These are phyloP conservation scores for Pasiphila rectangulata DNA, from an alignment of 2,888 invertebrate species.

Conservation along the genomic window DNA sequence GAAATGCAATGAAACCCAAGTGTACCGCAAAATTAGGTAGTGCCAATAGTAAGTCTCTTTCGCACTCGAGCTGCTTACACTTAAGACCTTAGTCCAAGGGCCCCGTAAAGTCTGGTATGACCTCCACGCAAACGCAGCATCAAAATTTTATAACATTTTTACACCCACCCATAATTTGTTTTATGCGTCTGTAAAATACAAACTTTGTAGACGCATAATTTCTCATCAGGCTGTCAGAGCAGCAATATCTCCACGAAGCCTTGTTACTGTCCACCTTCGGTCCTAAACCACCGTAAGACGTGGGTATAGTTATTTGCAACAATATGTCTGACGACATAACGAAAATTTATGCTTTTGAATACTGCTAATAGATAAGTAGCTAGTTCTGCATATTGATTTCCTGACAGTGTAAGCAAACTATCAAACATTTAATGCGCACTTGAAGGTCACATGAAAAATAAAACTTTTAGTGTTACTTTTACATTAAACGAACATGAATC, in stretches of 20 bases:
- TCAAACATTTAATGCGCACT: too few relatives aligned
- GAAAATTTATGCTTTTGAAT: not conserved
- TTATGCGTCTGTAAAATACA: constrained; percentile 11
- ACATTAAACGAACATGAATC: too few relatives aligned
- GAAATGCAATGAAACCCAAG: too few relatives aligned
- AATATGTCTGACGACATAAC: not conserved
- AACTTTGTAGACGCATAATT: constrained; percentile 25
- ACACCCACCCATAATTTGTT: constrained; percentile 18
- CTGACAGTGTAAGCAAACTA: too few relatives aligned
- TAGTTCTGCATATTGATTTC: too few relatives aligned
- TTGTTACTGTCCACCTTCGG: constrained; percentile 14
- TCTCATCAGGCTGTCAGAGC: constrained; percentile 20
- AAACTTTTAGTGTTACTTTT: too few relatives aligned
- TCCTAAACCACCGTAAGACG: not conserved
- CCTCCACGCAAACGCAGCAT: constrained; percentile 15
- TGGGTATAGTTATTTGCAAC: not conserved
- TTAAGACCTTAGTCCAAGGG: not conserved
- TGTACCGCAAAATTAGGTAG: too few relatives aligned
- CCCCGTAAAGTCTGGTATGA: constrained; percentile 5
- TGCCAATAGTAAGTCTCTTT: too few relatives aligned
- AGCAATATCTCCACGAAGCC: constrained; percentile 7
- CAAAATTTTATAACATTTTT: constrained; percentile 21
- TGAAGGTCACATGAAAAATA: too few relatives aligned
- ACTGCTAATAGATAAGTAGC: not conserved
- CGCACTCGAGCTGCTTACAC: not conserved